Evolutionary conservation across 2,888 invertebrate species (phyloP), one percentile per base, ranked within the genome.

Genomic region (Troglohyphantes excavatus): DNA sequence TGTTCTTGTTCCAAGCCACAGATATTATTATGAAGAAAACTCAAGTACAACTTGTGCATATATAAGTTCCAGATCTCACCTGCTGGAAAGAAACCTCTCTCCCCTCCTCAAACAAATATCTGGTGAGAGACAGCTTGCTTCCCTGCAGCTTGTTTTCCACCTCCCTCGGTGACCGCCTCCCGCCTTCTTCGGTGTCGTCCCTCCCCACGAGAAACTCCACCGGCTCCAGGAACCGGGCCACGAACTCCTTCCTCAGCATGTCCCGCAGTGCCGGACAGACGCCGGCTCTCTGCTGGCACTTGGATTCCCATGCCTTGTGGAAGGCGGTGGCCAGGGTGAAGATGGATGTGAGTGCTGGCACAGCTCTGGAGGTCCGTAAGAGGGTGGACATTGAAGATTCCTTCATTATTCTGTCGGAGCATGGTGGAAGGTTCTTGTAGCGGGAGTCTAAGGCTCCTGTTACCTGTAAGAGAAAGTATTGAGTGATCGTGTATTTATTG

Each of bases 241-340:
- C 86, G 39, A 93, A 92, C 63, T 92, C 92, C 39, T 91, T 90
- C 29, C 92, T 91, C 9, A 89, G 76, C 91, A 93, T 91, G 59
- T 91, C 81, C 9, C 90, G 84, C 11, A 93, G 91, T 3, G 91
- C 82, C 0, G 90, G 70, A 17, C 93, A 93, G 26, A 91, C 83
- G 2, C 92, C 92, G 2, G 86, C 87, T 7, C 84, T 13, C 13
- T 53, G 13, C 6, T 63, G 46, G 79, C 93, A 93, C 65, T 92
- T 92, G 43, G 88, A 90, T 46, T 92, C 91, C 92, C 93, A 93
- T 9, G 92, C 92, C 39, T 92, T 92, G 70, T 92, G 91, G 70
- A 93, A 90, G 2, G 92, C 92, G 13, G 91, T 91, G 7, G 92
- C 92, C 43, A 92, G 91, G 0, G 92, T 91, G 75, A 92, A 92